These are phyloP conservation scores for Drosophila longiperda DNA, from an alignment of 2,888 invertebrate genomes.

Conservation along the genomic window DNA sequence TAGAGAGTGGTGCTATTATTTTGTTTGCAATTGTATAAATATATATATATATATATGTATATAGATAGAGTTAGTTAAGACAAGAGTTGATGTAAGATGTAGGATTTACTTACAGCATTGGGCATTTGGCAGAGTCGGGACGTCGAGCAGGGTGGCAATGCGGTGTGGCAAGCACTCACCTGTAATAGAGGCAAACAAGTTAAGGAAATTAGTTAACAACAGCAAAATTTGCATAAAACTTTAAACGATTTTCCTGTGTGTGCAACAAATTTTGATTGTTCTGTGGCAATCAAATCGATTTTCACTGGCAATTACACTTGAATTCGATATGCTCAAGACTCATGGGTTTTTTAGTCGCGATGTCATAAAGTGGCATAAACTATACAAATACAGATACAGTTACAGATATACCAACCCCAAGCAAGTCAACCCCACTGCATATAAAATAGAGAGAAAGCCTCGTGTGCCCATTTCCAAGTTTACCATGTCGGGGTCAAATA, in stretches of 20 bases:
- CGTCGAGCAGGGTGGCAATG: constrained; percentile 44
- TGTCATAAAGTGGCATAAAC: constrained; percentile 62
- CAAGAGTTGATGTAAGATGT: constrained; percentile 18
- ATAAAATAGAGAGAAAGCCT: constrained; percentile 53
- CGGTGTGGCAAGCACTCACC: constrained; percentile 64
- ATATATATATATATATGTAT: not conserved
- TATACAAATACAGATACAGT: constrained; percentile 11
- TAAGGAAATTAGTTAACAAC: constrained; percentile 42
- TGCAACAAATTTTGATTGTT: constrained; percentile 19
- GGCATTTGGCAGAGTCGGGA: constrained; percentile 48
- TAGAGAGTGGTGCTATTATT: not conserved
- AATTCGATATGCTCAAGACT: constrained; percentile 23
- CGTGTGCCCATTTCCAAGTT: constrained; percentile 75
- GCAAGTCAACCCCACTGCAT: constrained; percentile 8
- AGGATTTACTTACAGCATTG: constrained; percentile 57
- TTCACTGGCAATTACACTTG: constrained; percentile 11
- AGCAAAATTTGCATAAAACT: constrained; percentile 31
- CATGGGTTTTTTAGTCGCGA: constrained; percentile 37
- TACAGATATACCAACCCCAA: constrained; percentile 2
- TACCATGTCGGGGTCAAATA: constrained; percentile 79
- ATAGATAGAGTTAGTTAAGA: not conserved
- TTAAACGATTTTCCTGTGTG: constrained; percentile 31
- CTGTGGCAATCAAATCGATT: constrained; percentile 41
- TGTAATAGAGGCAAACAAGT: constrained; percentile 47
- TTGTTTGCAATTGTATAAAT: not conserved